Evolutionary conservation across 2,888 invertebrate species (phyloP), one percentile per base, ranked within the genome.

Genomic region (Cheilosia variabilis): DNA sequence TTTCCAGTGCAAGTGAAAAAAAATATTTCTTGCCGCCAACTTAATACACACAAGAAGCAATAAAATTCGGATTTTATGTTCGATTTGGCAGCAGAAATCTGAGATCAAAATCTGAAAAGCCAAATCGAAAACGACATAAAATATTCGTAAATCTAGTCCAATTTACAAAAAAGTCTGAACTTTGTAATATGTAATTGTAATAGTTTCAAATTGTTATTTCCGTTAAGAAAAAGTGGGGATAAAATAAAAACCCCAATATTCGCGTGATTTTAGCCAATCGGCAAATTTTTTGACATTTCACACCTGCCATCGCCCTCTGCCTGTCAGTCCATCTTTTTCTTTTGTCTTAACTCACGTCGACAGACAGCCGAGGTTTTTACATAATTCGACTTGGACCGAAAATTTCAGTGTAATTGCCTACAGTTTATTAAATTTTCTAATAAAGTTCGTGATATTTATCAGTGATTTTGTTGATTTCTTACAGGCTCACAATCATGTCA

Each of bases 401-500:
- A 86, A 72, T 53, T 65, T 75, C 78, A 80, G 84, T 84, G 80
- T 84, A 84, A 84, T 84, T 65, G 50, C 15, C 47, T 17, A 4
- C 22, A 68, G 22, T 63, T 77, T 17, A 57, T 45, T 77, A 15
- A 76, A 60, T 77, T 72, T 27, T n/a, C 15, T 22, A 10, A 2
- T 5, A 43, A 63, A 58, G 41, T 57, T 53, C n/a, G 58, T 57
- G 43, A 57, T 50, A 58, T 45, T 58, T 34, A 6, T 17, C 17
- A 10, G 34, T 66, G 72, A 10, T 52, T 62, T 53, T 15, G 10
- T 69, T 63, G 17, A 62, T 69, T 24, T 60, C 63, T 86, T 86
- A 4, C 63, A 86, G 87, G 73, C 52, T 71, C 13, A 27, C 43
- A 75, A 78, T 50, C 77, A 92, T 92, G 92, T 91, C 91, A 89